Evolutionary conservation across 2,113 vertebrate genomes (phyloP).

Genomic region (Sapajus apella): DNA sequence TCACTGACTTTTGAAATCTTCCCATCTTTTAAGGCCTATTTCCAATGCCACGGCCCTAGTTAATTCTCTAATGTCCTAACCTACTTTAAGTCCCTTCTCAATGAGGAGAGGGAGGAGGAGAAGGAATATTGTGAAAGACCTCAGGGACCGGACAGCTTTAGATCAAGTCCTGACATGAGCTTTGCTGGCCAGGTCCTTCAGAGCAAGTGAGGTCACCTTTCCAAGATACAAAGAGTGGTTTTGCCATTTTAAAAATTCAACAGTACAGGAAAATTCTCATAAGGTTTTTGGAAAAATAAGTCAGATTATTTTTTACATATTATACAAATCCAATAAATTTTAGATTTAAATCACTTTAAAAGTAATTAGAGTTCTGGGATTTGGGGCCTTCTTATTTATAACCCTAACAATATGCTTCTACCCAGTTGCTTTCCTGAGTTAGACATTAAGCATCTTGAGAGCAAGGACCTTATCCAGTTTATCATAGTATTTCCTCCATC

Average conservation of each 20-base stretch:
- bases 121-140: not conserved
- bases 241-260: not conserved
- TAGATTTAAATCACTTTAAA: constrained; percentile 25
- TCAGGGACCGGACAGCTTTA: not conserved
- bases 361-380: not conserved
- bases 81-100: not conserved
- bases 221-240: not conserved
- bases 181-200: not conserved
- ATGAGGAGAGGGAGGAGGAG: not conserved
- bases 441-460: not conserved
- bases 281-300: not conserved
- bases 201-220: not conserved
- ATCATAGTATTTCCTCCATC: not conserved
- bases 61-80: not conserved
- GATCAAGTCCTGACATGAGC: not conserved
- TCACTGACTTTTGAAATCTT: not conserved
- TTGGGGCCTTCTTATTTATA: not conserved
- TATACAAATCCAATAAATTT: not conserved
- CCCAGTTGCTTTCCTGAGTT: not conserved
- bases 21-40: not conserved
- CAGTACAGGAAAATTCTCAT: not conserved
- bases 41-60: not conserved
- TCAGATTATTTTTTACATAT: not conserved
- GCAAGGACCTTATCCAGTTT: not conserved
- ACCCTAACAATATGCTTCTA: not conserved